Evolutionary conservation across 2,113 vertebrate species (phyloP).

Genomic region (Smithornis capensis): DNA sequence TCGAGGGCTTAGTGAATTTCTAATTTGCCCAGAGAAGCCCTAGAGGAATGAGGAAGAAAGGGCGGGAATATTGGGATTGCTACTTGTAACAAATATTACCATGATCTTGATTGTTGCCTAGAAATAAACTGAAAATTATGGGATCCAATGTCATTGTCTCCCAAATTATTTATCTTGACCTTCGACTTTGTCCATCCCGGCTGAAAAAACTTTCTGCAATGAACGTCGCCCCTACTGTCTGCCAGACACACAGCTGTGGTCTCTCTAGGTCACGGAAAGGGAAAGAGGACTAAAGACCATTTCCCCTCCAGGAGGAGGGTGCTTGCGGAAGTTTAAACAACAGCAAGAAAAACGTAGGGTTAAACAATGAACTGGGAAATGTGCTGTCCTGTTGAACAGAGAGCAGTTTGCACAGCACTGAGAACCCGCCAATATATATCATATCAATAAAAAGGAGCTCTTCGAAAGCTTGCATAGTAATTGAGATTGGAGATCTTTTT

Average conservation of each 20-base stretch:
- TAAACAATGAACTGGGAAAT: slow-evolving; percentile 46
- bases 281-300: neutral
- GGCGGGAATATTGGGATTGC: neutral
- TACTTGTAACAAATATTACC: neutral
- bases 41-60: slow-evolving; percentile 17
- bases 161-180: neutral
- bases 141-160: neutral
- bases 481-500: slow-evolving; percentile 73
- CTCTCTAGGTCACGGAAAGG: neutral
- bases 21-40: slow-evolving; percentile 32
- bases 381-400: slow-evolving; percentile 5
- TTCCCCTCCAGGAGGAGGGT: neutral
- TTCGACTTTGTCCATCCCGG: slow-evolving; percentile 15
- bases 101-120: neutral
- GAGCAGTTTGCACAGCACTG: slow-evolving; percentile 40
- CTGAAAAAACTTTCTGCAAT: neutral
- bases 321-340: slow-evolving; percentile 26
- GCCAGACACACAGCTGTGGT: neutral
- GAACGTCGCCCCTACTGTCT: neutral
- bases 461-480: slow-evolving; percentile 72
- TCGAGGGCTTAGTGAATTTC: neutral
- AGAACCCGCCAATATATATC: slow-evolving; percentile 51
- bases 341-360: slow-evolving; percentile 15
- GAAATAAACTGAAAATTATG: neutral
- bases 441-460: slow-evolving; percentile 59